These are phyloP conservation scores for Pygathrix nemaeus DNA, from an alignment of 2,113 vertebrate species.

Conservation along the genomic window DNA sequence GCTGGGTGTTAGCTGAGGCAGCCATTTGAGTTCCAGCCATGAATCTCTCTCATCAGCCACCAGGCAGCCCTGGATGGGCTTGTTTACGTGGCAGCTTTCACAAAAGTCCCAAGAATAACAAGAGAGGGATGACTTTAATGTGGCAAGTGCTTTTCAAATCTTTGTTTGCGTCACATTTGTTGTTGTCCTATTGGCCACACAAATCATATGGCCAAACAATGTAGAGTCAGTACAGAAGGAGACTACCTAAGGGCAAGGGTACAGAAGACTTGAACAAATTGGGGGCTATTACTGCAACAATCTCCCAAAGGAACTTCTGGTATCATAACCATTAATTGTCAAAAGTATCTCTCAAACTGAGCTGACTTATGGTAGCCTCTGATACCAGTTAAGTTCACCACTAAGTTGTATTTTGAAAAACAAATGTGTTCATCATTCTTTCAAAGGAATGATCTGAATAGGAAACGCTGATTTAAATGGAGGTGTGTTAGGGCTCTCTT, in stretches of 20 bases:
- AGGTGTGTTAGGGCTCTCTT: no score
- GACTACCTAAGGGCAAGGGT: neutral
- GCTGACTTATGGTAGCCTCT: neutral
- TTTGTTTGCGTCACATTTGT: constrained; percentile 6
- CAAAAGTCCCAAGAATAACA: constrained; percentile 18
- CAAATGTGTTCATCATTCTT: constrained; percentile 25
- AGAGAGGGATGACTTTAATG: neutral
- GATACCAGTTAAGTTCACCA: neutral
- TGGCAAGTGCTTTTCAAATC: neutral
- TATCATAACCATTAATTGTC: neutral
- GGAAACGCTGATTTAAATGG: constrained; percentile 34
- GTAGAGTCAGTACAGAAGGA: neutral
- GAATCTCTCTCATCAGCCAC: neutral
- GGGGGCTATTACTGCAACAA: neutral
- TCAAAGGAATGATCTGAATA: constrained; percentile 46
- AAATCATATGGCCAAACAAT: neutral
- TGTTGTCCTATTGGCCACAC: neutral
- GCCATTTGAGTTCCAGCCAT: neutral
- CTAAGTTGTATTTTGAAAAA: constrained; percentile 2
- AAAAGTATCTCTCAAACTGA: constrained; percentile 37
- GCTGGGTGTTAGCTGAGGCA: neutral
- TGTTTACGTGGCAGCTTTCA: neutral
- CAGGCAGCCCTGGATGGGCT: neutral
- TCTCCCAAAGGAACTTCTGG: constrained; percentile 21
- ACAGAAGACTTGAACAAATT: constrained; percentile 30